These are phyloP conservation scores for Lordiphosa clarofinis DNA, from an alignment of 1,140 invertebrate genomes.

Conservation along the genomic window DNA sequence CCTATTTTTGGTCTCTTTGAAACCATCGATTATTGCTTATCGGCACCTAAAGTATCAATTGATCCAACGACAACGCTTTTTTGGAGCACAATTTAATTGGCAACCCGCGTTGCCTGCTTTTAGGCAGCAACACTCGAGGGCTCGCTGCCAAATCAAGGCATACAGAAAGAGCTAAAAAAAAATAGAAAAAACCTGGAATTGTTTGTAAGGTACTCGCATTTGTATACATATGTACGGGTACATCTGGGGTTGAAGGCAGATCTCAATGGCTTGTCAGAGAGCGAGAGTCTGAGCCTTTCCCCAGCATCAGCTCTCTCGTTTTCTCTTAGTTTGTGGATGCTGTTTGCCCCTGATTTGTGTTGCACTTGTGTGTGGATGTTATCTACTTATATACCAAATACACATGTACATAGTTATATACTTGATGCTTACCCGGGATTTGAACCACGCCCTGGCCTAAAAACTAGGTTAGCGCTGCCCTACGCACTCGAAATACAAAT, in stretches of 20 bases:
- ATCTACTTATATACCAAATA: constrained; percentile 15
- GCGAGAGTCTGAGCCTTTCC: constrained; percentile 14
- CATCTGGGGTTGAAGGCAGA: constrained; percentile 13
- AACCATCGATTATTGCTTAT: too few relatives aligned
- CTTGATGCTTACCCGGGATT: constrained; percentile 63
- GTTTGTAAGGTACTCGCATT: constrained; percentile 23
- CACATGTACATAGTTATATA: constrained; percentile 21
- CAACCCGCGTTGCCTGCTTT: too few relatives aligned
- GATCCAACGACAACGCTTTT: too few relatives aligned
- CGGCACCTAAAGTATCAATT: too few relatives aligned
- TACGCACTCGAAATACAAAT: constrained; percentile 10
- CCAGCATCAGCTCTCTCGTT: constrained; percentile 7
- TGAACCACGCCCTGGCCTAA: constrained; percentile 71
- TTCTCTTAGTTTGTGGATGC: constrained; percentile 37
- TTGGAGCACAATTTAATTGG: too few relatives aligned
- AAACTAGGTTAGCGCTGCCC: constrained; percentile 57
- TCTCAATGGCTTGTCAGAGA: constrained; percentile 8
- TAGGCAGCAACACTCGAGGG: too few relatives aligned
- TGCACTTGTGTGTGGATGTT: constrained; percentile 57
- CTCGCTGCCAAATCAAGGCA: constrained; percentile 7
- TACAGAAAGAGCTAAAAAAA: constrained; percentile 11
- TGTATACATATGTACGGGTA: constrained; percentile 13
- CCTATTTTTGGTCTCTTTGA: too few relatives aligned
- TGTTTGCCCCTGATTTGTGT: constrained; percentile 42
- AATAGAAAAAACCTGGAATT: constrained; percentile 9